These are phyloP conservation scores for Pachycephala philippinensis DNA, from an alignment of 2,113 vertebrate species.

Conservation along the genomic window DNA sequence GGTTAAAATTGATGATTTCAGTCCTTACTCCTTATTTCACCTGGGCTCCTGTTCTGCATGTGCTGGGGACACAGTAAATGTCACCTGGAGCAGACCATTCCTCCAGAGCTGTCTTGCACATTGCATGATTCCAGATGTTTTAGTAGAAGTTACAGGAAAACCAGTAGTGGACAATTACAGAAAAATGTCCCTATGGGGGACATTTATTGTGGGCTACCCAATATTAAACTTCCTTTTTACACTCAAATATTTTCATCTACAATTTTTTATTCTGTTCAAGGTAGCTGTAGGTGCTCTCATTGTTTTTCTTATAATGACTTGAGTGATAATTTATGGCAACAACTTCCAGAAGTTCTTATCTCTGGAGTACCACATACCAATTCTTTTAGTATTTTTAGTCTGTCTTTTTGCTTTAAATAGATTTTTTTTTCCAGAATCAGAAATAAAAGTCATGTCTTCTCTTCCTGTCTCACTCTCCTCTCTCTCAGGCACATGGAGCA, in stretches of 20 bases:
- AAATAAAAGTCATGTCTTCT: neutral
- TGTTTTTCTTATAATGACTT: neutral
- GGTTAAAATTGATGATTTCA: neutral
- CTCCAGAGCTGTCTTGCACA: neutral
- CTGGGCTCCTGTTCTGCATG: neutral
- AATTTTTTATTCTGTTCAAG: neutral
- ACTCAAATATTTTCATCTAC: neutral
- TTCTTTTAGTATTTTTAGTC: neutral
- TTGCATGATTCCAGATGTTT: neutral
- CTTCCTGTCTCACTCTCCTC: neutral
- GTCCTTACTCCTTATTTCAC: neutral
- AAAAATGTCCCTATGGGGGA: neutral
- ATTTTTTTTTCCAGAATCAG: neutral
- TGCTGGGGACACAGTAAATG: neutral
- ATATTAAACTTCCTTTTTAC: neutral
- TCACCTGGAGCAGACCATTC: neutral
- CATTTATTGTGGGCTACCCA: neutral
- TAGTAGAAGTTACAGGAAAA: neutral
- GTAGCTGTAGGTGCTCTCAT: neutral
- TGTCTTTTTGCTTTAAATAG: neutral
- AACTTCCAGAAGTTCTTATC: neutral
- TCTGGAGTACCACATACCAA: neutral
- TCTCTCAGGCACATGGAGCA: neutral
- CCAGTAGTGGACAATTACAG: neutral
- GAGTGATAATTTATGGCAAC: neutral